These are phyloP conservation scores for Pseudomyrmex sp. DNA, from an alignment of 1,140 invertebrate genomes.

Conservation along the genomic window DNA sequence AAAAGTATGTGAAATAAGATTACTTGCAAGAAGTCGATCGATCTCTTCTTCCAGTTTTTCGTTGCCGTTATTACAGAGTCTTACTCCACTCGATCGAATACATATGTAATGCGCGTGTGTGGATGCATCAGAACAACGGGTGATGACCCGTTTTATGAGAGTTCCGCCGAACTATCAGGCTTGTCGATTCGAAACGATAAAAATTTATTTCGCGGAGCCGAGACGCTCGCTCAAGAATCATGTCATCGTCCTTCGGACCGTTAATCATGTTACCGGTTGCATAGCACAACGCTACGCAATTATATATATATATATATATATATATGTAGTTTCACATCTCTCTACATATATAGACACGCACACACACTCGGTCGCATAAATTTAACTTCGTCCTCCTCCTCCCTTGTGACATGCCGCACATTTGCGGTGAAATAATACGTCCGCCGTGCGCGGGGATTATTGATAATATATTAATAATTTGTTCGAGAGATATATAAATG, in stretches of 20 bases:
- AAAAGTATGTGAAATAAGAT: neutral
- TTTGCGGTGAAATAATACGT: slow-evolving; percentile 53
- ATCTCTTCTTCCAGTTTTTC: neutral
- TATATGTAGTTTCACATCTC: slow-evolving; percentile 2
- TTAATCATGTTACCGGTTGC: slow-evolving; percentile 26
- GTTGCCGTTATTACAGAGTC: neutral
- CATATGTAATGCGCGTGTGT: neutral
- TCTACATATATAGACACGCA: too few species aligned
- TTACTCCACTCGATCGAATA: neutral
- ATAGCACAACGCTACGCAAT: slow-evolving; percentile 38
- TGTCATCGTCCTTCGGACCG: slow-evolving; percentile 1
- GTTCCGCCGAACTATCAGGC: slow-evolving; percentile 28
- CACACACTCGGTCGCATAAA: slow-evolving; percentile 41
- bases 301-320: slow-evolving; percentile 38
- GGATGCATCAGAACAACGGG: neutral
- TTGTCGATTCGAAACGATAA: slow-evolving; percentile 42
- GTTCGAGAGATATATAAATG: slow-evolving; percentile 43
- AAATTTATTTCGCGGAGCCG: slow-evolving; percentile 2
- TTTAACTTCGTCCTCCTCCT: slow-evolving; percentile 27
- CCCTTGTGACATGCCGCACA: slow-evolving; percentile 15
- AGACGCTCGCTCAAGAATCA: slow-evolving; percentile 1
- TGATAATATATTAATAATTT: slow-evolving; percentile 59
- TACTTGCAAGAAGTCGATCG: neutral
- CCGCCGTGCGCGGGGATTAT: slow-evolving; percentile 46
- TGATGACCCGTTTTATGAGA: slow-evolving; percentile 61